Evolutionary conservation across 1,140 invertebrate species (phyloP).

Genomic region (Drosophila leontia): DNA sequence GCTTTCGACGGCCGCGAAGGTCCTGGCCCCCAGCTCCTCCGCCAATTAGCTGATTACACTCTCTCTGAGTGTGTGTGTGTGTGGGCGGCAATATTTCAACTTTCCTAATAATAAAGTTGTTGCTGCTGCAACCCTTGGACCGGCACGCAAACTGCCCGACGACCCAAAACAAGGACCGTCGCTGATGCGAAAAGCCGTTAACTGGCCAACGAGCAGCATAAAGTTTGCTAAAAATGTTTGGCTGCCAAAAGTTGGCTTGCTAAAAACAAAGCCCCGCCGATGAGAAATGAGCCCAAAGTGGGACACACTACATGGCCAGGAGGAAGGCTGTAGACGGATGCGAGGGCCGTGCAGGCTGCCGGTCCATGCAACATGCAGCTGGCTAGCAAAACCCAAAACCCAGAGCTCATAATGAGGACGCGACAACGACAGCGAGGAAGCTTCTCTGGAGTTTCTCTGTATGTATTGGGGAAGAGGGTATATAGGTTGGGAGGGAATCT

Average conservation of each 20-base stretch:
- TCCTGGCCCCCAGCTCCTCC: slow-evolving; percentile 9
- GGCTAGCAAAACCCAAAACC: slow-evolving; percentile 34
- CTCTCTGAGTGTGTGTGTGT: neutral
- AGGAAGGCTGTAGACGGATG: neutral
- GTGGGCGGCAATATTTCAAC: slow-evolving; percentile 51
- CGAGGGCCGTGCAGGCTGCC: neutral
- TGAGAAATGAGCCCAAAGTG: slow-evolving; percentile 71
- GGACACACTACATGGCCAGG: slow-evolving; percentile 49
- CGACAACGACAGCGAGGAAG: slow-evolving; percentile 46
- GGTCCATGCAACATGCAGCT: slow-evolving; percentile 52
- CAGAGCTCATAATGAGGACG: slow-evolving; percentile 60
- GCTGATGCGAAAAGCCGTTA: slow-evolving; percentile 74
- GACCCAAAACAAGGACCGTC: slow-evolving; percentile 43
- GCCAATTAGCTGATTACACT: slow-evolving; percentile 62
- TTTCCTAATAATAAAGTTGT: slow-evolving; percentile 70
- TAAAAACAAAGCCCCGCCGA: slow-evolving; percentile 71
- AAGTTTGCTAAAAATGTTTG: slow-evolving; percentile 72
- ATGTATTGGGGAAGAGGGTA: neutral
- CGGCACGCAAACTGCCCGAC: slow-evolving; percentile 49
- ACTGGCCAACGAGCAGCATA: slow-evolving; percentile 65
- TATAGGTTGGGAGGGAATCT: neutral
- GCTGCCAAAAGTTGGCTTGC: slow-evolving; percentile 60
- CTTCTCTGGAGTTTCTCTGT: neutral
- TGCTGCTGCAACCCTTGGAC: slow-evolving; percentile 39
- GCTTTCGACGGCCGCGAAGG: slow-evolving; percentile 9